phyloP scores from a whole-genome alignment of 92 coral and sea anemone genomes.

The Actinostola sp. region DNA sequence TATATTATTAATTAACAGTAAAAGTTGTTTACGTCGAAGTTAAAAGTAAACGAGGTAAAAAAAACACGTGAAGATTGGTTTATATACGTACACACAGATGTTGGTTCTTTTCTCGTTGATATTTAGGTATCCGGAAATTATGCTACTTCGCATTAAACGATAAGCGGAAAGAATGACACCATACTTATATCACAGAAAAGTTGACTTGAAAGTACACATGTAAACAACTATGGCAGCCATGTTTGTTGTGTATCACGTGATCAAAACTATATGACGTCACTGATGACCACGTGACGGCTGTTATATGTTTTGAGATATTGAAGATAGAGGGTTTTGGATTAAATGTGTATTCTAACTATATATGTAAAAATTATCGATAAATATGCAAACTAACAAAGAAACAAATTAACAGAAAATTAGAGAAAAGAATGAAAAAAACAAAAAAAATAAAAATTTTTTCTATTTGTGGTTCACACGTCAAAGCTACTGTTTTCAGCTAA shows the following conservation, averaged over 20 bases:
- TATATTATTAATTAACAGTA: too few species aligned
- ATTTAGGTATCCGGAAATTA: constrained; percentile 32
- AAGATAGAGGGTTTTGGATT: too few species aligned
- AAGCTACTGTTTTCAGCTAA: too few species aligned
- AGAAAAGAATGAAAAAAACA: neutral
- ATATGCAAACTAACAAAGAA: too few species aligned
- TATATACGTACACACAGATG: neutral
- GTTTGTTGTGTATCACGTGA: too few species aligned
- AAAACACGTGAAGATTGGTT: neutral
- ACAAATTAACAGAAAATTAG: too few species aligned
- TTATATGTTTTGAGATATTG: too few species aligned
- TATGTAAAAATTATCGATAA: too few species aligned
- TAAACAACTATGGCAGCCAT: too few species aligned
- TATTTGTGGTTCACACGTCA: too few species aligned
- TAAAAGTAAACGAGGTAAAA: neutral
- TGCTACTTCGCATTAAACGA: constrained; percentile 22
- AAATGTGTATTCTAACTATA: too few species aligned
- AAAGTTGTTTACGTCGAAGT: neutral
- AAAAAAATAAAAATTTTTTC: neutral
- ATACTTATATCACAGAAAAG: constrained; percentile 10
- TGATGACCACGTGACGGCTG: neutral
- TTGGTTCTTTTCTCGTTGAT: neutral
- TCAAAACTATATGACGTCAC: neutral
- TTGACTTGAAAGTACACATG: neutral
- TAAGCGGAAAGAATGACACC: constrained; percentile 26